Evolutionary conservation across 2,797 vertebrate genomes (phyloP), one percentile per base, ranked within the genome.

Genomic region (Leucoraja ocellata): DNA sequence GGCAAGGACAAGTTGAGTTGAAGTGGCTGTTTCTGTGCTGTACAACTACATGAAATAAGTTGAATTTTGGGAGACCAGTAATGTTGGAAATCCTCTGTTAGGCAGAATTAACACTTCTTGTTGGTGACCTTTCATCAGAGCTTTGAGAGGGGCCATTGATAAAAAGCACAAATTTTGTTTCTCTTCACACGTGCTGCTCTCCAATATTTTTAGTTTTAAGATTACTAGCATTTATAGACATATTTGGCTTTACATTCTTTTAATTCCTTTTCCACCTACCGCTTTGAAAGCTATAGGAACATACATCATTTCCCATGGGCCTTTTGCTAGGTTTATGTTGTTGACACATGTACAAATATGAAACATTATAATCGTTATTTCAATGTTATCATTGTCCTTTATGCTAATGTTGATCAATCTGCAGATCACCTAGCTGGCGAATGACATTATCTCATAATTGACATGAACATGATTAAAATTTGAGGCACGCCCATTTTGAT

Each of bases 331-430:
- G 71, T 28, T 92, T 92, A 11, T 54, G 68, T 73, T 91, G 68
- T 73, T 91, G 68, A 76, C 2, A 46, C 46, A 46, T 92, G 71
- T 76, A 74, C 90, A 92, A 76, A 16, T 76, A 36, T 76, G 39
- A 92, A 92, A 54, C 25, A 54, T 68, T 91, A 2, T 91, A 54
- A 54, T 92, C 9, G 16, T 76, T n/a, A 91, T 54, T 91, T 91
- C 65, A 74, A 74, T 92, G 74, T 91, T 91, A 28, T 76, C 76
- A 71, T 39, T 73, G 65, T 92, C 68, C 90, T 92, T 92, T 92
- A 71, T 92, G 23, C 68, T 54, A 73, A 73, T 54, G 54, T 76
- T 39, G 10, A 76, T 32, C 71, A 92, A 76, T 92, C 73, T 91
- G 39, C 68, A 54, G 90, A 91, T 91, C 68, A 91, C 68, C 71